Conservation (phyloP, 2,797 vertebrate species). For the Galaxias olidus region DNA sequence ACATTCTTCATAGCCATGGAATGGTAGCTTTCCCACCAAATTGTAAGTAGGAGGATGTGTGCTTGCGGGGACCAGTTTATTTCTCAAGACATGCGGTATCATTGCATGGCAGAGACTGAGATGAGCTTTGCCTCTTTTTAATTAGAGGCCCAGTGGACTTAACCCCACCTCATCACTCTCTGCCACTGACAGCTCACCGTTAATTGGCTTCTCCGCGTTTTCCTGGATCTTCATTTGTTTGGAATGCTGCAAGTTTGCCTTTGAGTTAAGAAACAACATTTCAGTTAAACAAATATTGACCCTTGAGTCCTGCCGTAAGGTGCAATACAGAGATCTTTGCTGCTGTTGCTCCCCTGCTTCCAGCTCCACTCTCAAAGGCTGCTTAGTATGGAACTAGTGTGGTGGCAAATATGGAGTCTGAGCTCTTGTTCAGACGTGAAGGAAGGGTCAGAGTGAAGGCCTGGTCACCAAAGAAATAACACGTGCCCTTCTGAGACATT, state of each 20-base stretch:
- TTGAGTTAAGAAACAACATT: slow-evolving; percentile 55
- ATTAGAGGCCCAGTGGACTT: slow-evolving; percentile 73
- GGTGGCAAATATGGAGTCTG: too few relatives aligned
- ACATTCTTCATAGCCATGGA: slow-evolving; percentile 16
- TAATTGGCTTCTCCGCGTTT: slow-evolving; percentile 75
- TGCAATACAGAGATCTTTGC: slow-evolving; percentile 46
- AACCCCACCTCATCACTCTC: slow-evolving; percentile 70
- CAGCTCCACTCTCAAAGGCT: slow-evolving; percentile 1
- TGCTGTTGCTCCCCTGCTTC: slow-evolving; percentile 50
- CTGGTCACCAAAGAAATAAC: too few relatives aligned
- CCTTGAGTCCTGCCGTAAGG: slow-evolving; percentile 53
- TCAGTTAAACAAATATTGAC: slow-evolving; percentile 65
- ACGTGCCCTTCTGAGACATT: too few relatives aligned
- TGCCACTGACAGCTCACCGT: slow-evolving; percentile 60
- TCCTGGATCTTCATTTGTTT: slow-evolving; percentile 70
- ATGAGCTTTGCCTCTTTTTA: slow-evolving; percentile 70
- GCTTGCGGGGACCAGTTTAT: background rate
- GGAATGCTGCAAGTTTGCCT: slow-evolving; percentile 43
- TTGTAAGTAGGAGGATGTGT: background rate
- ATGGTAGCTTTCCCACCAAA: slow-evolving; percentile 17
- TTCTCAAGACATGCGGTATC: background rate
- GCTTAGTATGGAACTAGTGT: too few relatives aligned
- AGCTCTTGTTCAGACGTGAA: too few relatives aligned
- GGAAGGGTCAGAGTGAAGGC: too few relatives aligned
- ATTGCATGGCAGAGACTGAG: slow-evolving; percentile 44